These are phyloP conservation scores for Plestiodon gilberti DNA, from an alignment of 2,113 vertebrate genomes.

Conservation along the genomic window DNA sequence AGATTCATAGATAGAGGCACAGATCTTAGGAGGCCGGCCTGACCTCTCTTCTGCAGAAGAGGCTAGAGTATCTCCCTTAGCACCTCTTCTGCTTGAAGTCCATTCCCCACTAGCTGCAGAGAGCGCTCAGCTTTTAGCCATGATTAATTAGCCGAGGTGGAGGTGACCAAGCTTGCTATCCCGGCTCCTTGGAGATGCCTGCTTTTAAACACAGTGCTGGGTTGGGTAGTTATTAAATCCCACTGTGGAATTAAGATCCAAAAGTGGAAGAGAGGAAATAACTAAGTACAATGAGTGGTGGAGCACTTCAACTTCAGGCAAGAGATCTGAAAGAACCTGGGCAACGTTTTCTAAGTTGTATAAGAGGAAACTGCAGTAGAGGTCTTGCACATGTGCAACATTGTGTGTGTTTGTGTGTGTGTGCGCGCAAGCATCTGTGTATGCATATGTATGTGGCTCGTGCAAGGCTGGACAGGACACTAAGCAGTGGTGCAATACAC, in stretches of 20 bases:
- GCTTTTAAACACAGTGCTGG: not conserved
- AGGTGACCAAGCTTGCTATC: not conserved
- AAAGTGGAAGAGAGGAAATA: not conserved
- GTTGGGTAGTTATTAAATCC: not conserved
- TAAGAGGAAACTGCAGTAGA: not conserved
- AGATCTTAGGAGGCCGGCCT: slow-evolving; percentile 10
- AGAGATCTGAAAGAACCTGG: not conserved
- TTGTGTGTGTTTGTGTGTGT: not conserved
- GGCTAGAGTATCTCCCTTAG: not conserved
- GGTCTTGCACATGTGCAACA: not conserved
- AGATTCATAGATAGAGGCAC: slow-evolving; percentile 42
- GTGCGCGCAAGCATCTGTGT: not conserved
- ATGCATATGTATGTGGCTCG: not conserved
- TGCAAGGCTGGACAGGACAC: not conserved
- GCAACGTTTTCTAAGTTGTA: too few species aligned
- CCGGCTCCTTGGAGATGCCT: not conserved
- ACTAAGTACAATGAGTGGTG: not conserved
- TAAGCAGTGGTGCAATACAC: not conserved
- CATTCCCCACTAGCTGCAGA: not conserved
- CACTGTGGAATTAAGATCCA: not conserved
- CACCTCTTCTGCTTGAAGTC: slow-evolving; percentile 2
- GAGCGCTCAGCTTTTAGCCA: slow-evolving; percentile 1
- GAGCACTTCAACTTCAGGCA: not conserved
- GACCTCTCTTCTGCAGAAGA: not conserved
- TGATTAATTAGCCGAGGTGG: slow-evolving; percentile 27